Evolutionary conservation across 2,113 vertebrate genomes (phyloP).

Genomic region (Otocyon megalotis): DNA sequence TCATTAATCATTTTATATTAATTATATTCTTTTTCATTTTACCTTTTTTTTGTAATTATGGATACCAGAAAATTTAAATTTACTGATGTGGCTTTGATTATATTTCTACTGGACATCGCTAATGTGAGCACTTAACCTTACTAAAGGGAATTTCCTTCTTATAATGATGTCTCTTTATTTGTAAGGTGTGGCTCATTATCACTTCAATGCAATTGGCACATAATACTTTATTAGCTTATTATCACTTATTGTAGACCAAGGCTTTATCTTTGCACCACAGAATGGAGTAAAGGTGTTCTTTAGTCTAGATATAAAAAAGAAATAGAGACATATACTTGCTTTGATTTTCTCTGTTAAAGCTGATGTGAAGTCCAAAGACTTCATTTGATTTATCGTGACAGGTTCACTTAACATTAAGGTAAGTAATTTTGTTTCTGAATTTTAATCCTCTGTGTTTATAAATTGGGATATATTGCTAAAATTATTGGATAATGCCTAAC

Average conservation of each 20-base stretch:
- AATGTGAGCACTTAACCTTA: neutral
- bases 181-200: conserved; percentile 47
- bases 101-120: neutral
- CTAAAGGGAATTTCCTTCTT: neutral
- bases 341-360: neutral
- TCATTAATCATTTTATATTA: neutral
- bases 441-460: neutral
- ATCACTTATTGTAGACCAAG: neutral
- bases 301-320: neutral
- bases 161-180: conserved; percentile 8
- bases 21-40: neutral
- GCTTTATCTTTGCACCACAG: neutral
- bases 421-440: conserved; percentile 26
- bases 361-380: neutral
- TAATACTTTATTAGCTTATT: conserved; percentile 46
- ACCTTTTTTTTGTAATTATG: neutral
- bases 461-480: neutral
- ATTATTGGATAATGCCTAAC: neutral
- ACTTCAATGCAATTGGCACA: conserved; percentile 42
- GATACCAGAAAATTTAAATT: neutral
- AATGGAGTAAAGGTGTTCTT: conserved; percentile 8
- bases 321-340: neutral
- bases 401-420: neutral
- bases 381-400: neutral
- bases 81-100: neutral